phyloP scores from a whole-genome alignment of 2,113 vertebrate genomes.

The Bubo scandiacus region DNA sequence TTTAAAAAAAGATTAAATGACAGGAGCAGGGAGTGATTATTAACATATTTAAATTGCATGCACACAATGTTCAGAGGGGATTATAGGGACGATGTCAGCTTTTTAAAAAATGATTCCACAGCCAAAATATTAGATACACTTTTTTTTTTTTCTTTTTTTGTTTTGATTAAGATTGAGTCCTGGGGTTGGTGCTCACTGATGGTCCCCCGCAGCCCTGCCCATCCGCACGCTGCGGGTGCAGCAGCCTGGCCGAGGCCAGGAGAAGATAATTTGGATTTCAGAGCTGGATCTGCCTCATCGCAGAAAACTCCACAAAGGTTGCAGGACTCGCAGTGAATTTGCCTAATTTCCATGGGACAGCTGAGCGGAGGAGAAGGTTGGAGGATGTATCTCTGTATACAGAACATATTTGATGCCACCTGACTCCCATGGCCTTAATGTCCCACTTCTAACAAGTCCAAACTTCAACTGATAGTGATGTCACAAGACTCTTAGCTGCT shows the following conservation, averaged over 20 bases:
- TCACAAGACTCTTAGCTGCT: background rate
- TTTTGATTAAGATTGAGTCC: background rate
- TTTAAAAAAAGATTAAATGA: slow-evolving; percentile 12
- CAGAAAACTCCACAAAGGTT: background rate
- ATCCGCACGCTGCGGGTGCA: accelerated
- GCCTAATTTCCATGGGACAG: background rate
- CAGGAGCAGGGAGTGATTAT: slow-evolving; percentile 17
- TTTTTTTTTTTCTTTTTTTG: background rate
- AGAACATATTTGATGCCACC: background rate
- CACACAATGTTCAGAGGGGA: slow-evolving; percentile 23
- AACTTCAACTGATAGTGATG: background rate
- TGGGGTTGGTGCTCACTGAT: accelerated
- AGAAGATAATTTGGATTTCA: background rate
- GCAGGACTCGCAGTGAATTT: background rate
- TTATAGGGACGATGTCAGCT: background rate
- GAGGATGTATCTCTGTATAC: background rate
- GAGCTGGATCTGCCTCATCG: background rate
- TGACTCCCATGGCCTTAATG: background rate
- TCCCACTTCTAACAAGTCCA: background rate
- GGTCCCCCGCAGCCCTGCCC: background rate
- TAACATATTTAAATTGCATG: slow-evolving; percentile 20
- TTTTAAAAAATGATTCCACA: background rate
- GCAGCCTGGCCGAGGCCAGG: background rate
- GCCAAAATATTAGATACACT: background rate
- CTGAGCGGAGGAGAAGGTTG: background rate